Base-by-base conservation (phyloP, 2,797 vertebrate species). In the Lerista edwardsae region DNA sequence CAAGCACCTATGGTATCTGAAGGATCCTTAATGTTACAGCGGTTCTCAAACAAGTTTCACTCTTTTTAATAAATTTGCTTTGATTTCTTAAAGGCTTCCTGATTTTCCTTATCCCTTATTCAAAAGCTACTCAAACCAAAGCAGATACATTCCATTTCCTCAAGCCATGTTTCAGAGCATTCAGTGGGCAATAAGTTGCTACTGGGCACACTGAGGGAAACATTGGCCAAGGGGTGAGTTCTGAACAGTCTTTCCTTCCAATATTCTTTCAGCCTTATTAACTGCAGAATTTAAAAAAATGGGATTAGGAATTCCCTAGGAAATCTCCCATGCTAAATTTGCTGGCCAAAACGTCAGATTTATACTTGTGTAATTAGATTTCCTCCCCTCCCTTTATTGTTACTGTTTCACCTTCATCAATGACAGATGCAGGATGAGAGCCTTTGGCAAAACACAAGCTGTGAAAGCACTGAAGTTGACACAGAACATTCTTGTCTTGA, bases 121-220 rank as follows among this genome's bases (percentile, higher is more conserved):
- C 75, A 77, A 41, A 36, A 64, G 15, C 15, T 39, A 23, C 39
- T 82, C 44, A 51, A 39, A 2, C 21, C 6, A 47, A 83, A 36
- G 23, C 4, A 29, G 6, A 57, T 51, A 61, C 12, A 25, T 83
- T 21, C 51, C 23, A 23, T 75, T 75, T 11, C n/a, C 27, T 57
- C 21, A 82, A 61, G 59, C 23, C 59, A 61, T 39, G 36, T 69
- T 68, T 80, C 17, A n/a, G 27, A 64, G 36, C 8, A n/a, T 83
- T 75, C 41, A 67, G 27, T 83, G 75, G 44, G 61, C 65, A 75
- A 75, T 75, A 76, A 76, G 27, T 17, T n/a, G 47, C n/a, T 82
- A 19, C 29, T 64, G 61, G n/a, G 61, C 12, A 69, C 21, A 31
- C n/a, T 59, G 29, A 61, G 51, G 55, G n/a, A 77, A 77, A 25